Base-by-base conservation (phyloP, 2,888 invertebrate species). In the Diplolepis rosae region DNA sequence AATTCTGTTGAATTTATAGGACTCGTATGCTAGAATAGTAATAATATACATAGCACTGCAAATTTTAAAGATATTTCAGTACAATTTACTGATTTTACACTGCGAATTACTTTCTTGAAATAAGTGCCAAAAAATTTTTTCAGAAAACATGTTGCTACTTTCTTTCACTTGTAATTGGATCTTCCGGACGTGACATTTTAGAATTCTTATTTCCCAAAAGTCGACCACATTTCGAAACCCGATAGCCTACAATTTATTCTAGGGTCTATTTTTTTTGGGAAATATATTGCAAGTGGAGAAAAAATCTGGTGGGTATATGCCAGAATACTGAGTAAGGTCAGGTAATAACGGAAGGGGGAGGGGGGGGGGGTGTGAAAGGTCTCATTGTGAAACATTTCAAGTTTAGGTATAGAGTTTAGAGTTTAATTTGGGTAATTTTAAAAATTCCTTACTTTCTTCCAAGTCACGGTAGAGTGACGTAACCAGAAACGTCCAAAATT, bases 151-250 rank as follows among this genome's bases (percentile, higher is more conserved):
- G n/a, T n/a, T 11, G 13, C 0, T 13, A 35, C 11, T 35, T 11
- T 32, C 2, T 51, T 51, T 51, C 13, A 52, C 18, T 11, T 54
- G 54, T 30, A 54, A 54, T 54, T 1, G 18, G 54, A 54, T 54
- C 30, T 30, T 54, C 11, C n/a, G 30, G 32, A 54, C 54, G 54
- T 54, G 54, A 54, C 15, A 30, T 54, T 54, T 54, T 30, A 9
- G 18, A 32, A 28, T 54, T 50, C 24, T 27, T 50, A 15, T 30
- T 52, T 52, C 30, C 30, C 52, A 52, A 15, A 52, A 52, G 28
- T 52, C 54, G 54, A 18, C 9, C 54, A 54, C 15, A 32, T 54
- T 54, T 54, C 32, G 54, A 54, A 54, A 54, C 30, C 32, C 32
- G 30, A 54, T 54, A 54, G 54, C 30, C 32, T 54, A 9, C 9